Conservation (phyloP, 2,797 vertebrate genomes). For the Coregonus sp. region DNA sequence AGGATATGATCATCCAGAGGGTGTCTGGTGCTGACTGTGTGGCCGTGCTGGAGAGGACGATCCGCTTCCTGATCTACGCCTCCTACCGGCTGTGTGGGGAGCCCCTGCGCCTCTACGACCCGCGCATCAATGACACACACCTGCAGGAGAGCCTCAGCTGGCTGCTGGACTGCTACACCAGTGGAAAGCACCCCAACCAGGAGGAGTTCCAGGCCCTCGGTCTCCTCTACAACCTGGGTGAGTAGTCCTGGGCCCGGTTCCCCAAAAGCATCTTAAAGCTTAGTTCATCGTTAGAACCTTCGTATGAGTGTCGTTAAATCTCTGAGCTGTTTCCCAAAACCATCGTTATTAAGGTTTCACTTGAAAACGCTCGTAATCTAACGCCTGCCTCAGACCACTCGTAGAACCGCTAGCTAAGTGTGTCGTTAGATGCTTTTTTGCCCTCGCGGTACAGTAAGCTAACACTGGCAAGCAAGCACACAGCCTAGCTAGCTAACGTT, state of each 20-base stretch:
- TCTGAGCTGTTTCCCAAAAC: too few relatives aligned
- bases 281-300: too few relatives aligned
- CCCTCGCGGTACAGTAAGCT: neutral
- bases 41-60: constrained; percentile 75
- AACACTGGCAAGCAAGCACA: neutral
- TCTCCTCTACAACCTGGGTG: constrained; percentile 87
- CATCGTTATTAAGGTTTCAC: too few relatives aligned
- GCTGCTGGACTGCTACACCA: constrained; percentile 80
- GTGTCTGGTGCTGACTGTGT: constrained; percentile 65
- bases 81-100: constrained; percentile 73
- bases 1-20: constrained; percentile 85
- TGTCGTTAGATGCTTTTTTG: too few relatives aligned
- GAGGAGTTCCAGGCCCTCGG: constrained; percentile 83
- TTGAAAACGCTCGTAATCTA: too few relatives aligned
- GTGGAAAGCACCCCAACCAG: constrained; percentile 68
- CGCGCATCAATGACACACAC: constrained; percentile 81
- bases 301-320: too few relatives aligned
- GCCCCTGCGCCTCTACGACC: constrained; percentile 70
- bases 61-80: constrained; percentile 83
- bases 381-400: too few relatives aligned
- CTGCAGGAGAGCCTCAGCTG: constrained; percentile 86
- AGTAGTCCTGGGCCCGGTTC: constrained; percentile 21
- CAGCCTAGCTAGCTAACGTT: neutral
- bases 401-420: too few relatives aligned
- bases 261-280: too few relatives aligned